These are phyloP conservation scores for Barnardius zonarius DNA, from an alignment of 2,113 vertebrate genomes.

Conservation along the genomic window DNA sequence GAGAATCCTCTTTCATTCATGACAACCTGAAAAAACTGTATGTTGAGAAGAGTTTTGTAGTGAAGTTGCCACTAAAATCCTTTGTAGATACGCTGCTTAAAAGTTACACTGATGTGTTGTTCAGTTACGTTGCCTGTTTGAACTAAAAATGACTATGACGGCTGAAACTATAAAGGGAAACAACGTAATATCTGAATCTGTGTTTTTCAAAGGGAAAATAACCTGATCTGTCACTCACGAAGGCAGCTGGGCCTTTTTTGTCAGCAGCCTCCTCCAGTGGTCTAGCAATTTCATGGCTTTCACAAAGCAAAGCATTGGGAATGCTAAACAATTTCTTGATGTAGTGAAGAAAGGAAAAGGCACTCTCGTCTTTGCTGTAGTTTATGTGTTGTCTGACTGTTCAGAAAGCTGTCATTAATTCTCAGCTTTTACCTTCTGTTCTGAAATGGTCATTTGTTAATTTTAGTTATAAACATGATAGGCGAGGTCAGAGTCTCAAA, in stretches of 20 bases:
- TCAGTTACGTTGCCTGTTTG: not conserved
- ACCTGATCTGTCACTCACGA: not conserved
- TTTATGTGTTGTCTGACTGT: not conserved
- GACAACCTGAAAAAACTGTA: slow-evolving; percentile 32
- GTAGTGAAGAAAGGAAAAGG: not conserved
- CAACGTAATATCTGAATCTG: not conserved
- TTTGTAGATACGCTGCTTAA: not conserved
- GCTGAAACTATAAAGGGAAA: not conserved
- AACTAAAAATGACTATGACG: not conserved
- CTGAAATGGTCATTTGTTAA: not conserved
- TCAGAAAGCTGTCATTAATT: not conserved
- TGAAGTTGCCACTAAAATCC: not conserved
- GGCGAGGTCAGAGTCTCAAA: not conserved
- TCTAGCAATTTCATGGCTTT: not conserved
- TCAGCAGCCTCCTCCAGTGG: not conserved
- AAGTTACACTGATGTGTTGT: not conserved
- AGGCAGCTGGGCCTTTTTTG: not conserved
- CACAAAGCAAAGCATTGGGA: not conserved
- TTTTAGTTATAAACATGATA: not conserved
- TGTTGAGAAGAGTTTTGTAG: slow-evolving; percentile 20
- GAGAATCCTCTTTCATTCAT: slow-evolving; percentile 8
- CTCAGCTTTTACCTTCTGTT: not conserved
- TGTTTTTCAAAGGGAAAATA: slow-evolving; percentile 7
- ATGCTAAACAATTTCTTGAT: not conserved
- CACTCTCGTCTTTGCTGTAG: not conserved